Evolutionary conservation across 2,113 vertebrate species (phyloP), one percentile per base, ranked within the genome.

Genomic region (Porphyrio hochstetteri): DNA sequence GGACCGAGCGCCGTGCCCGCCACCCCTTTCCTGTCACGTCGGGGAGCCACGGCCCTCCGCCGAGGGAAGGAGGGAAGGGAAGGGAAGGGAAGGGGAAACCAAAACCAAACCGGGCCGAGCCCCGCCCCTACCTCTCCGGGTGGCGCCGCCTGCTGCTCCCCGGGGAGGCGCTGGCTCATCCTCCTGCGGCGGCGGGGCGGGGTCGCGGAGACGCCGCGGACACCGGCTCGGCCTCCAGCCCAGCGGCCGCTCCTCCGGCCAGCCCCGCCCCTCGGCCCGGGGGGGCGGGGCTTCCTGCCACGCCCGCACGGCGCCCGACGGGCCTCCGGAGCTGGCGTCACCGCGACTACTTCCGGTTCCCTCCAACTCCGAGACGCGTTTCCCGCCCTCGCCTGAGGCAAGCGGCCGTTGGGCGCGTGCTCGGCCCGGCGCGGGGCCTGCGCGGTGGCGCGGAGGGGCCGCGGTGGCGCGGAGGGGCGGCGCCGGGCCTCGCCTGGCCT

Each of bases 61-160:
- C 28, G 40, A 8, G 9, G 9, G 27, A 16, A 19, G 31, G 4
- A 46, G 44, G 17, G 4, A 9, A 21, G 2, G 19, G 31, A 4
- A 46, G 44, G 17, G 4, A 9, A 21, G 2, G 19, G 8, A 10
- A 36, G 25, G 3, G 7, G 14, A 28, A 28, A 13, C 38, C 11
- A 16, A 28, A 28, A 13, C 38, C 11, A 16, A 11, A 46, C 61
- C 24, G 7, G 4, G 17, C 29, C 36, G 20, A 13, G 31, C 35
- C 35, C 13, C 6, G 40, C 88, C 89, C 60, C 56, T 96, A 96
- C 96, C 96, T 95, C 91, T 64, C 38, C 86, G 33, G n/a, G 79
- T 63, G 63, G 95, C 89, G 48, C 87, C 91, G 77, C 93, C 91
- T 92, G 89, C 84, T 92, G 92, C 82, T 95, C 63, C 84, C 91